Evolutionary conservation across 2,888 invertebrate species (phyloP), one percentile per base, ranked within the genome.

Genomic region (Pimpla rufipes): DNA sequence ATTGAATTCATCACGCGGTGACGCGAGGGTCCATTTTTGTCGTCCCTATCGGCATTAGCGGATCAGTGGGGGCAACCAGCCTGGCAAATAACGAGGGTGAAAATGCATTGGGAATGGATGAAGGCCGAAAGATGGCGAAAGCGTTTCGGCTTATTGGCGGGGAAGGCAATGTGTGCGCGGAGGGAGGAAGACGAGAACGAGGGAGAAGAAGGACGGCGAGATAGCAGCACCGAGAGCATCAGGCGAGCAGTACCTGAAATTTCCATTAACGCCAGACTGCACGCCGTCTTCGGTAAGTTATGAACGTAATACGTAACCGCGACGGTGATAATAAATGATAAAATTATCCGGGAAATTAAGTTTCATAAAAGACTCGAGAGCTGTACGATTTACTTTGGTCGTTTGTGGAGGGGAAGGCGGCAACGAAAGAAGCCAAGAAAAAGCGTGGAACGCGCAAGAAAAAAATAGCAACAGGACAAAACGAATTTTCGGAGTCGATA

Each of bases 331-430:
- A 88, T 85, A 87, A 87, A 86, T 84, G 86, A 87, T 75, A 79
- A 81, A 88, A 87, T 88, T 88, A 87, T 87, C 83, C 85, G 78
- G 86, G 73, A 85, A 87, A 87, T 88, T 87, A 88, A 87, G 82
- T 86, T 86, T 85, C 84, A 80, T 85, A 85, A 87, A 86, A 84
- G 87, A 85, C 82, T 82, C 79, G 23, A 7, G 35, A 7, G 35
- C 59, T 57, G 71, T 59, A 45, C 55, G 40, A 40, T 55, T 11
- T 70, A 37, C 42, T 23, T 21, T 29, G 42, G 7, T 18, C 40
- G 71, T 42, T 57, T 13, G 23, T 1, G 23, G 62, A 64, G n/a
- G 10, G 18, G 6, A 16, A 42, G 18, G 29, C 5, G 40, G n/a
- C n/a, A 13, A 4, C 23, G 37, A 35, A 37, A 62, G 37, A 62